Conservation (phyloP, 2,797 vertebrate species). For the Anisognathus igniventris region DNA sequence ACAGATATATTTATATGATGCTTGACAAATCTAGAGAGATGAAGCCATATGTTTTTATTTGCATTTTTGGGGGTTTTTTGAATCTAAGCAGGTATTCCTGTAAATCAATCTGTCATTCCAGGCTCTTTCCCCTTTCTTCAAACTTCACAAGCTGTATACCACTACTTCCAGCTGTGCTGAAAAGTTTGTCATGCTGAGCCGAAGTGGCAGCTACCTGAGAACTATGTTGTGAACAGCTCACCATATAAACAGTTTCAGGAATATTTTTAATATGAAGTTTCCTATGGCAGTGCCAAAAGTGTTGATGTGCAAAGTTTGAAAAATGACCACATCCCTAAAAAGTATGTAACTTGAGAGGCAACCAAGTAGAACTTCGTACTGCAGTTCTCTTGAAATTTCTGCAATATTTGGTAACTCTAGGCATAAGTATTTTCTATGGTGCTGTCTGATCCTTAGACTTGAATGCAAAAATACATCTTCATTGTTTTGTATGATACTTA, state of each 20-base stretch:
- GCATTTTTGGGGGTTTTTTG: background rate
- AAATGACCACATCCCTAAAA: background rate
- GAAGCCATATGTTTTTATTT: conserved; percentile 11
- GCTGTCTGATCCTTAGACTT: background rate
- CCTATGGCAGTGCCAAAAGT: background rate
- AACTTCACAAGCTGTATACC: background rate
- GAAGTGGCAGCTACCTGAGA: background rate
- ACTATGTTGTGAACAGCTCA: background rate
- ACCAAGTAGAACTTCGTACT: background rate
- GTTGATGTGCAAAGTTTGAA: background rate
- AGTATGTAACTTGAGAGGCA: background rate
- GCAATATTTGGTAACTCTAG: background rate
- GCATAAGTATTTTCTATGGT: background rate
- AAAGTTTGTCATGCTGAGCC: background rate
- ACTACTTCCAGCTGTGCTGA: background rate
- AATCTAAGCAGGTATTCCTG: background rate
- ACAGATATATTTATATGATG: background rate
- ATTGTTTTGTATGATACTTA: background rate
- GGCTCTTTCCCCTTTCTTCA: background rate
- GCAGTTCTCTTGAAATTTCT: background rate
- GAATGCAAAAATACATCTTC: background rate
- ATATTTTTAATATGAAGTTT: background rate
- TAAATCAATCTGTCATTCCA: background rate
- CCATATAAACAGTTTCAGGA: background rate
- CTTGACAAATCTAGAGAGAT: background rate